Conservation (phyloP, 2,797 vertebrate species). For the Diplodus puntazzo region DNA sequence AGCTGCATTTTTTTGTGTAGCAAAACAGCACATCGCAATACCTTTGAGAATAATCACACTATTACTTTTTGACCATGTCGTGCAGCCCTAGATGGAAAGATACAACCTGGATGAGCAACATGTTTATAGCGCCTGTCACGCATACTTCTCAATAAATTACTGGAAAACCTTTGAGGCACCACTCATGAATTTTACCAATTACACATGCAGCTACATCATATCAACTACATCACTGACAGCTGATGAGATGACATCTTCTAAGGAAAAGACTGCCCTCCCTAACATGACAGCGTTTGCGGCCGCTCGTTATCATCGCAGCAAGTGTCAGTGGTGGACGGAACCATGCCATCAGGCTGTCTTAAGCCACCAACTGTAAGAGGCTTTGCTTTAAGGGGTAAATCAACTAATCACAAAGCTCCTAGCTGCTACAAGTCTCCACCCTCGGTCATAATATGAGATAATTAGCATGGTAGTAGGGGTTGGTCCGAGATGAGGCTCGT, state of each 20-base stretch:
- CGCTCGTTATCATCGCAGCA: conserved; percentile 1
- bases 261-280: neutral
- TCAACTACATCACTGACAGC: neutral
- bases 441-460: conserved; percentile 48
- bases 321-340: conserved; percentile 38
- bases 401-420: conserved; percentile 76
- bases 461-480: conserved; percentile 47
- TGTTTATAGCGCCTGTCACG: neutral
- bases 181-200: too few relatives aligned
- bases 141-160: too few relatives aligned
- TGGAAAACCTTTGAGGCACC: too few relatives aligned
- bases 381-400: conserved; percentile 77
- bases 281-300: neutral
- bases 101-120: neutral
- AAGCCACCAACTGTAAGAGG: conserved; percentile 74
- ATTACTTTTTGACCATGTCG: too few relatives aligned
- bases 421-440: conserved; percentile 60
- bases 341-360: conserved; percentile 56
- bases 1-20: too few relatives aligned
- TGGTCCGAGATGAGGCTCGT: neutral
- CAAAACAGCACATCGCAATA: too few relatives aligned
- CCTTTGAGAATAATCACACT: too few relatives aligned
- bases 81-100: too few relatives aligned
- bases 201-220: too few relatives aligned
- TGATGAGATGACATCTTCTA: conserved; percentile 20